Evolutionary conservation across 2,113 vertebrate species (phyloP), one percentile per base, ranked within the genome.

Genomic region (Neolamprologus toae): DNA sequence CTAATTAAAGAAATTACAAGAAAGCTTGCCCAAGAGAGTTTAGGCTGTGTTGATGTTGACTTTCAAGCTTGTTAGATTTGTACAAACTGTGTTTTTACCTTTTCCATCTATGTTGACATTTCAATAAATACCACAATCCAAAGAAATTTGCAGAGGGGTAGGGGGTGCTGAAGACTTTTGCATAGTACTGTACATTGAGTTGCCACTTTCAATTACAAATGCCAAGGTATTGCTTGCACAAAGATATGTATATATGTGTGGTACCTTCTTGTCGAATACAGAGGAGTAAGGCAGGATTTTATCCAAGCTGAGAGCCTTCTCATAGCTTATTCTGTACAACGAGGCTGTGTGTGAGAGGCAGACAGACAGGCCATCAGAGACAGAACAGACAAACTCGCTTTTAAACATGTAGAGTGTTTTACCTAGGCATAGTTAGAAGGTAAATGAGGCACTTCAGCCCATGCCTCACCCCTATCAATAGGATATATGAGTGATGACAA

Each of bases 201-300:
- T 85, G 37, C 28, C 19, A 7, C 7, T 84, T 73, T 66, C 14
- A 26, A 55, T 57, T 40, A 3, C 3, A 19, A 66, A 66, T 66
- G 33, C 33, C 61, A 66, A 66, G 61, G 10, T n/a, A n/a, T 66
- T 81, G 80, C 42, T 31, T 45, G 78, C 28, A 33, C 8, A 83
- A 21, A 33, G 82, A 5, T 42, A 26, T 78, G 5, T 63, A 31
- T 23, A 26, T 55, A 45, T 79, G 78, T 19, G 33, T 21, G 92
- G 94, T 97, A 97, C 98, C 98, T 97, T 96, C 91, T 94, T 95
- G 92, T 98, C 97, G 94, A 92, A 95, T 85, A 98, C 91, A 45
- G 98, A 97, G 0, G 98, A 98, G 90, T 97, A 98, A 2, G 97
- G 97, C 91, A 99, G 93, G 66, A 99, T 92, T 90, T 96, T 97